Evolutionary conservation across 2,797 vertebrate genomes (phyloP), one percentile per base, ranked within the genome.

Genomic region (Microctenopoma lineatum): DNA sequence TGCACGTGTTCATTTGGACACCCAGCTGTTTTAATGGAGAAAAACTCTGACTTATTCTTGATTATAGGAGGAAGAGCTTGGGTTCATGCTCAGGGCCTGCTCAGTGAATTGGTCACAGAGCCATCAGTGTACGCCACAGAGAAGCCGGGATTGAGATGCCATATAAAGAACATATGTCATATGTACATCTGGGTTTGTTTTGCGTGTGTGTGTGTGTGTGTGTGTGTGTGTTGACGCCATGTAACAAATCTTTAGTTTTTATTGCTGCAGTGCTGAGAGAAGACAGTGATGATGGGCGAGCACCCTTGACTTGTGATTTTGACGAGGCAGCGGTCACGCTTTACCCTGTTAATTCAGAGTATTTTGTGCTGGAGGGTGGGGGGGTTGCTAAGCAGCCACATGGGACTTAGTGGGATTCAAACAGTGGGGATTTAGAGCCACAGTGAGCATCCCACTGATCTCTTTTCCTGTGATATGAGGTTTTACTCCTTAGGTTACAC

Each of bases 361-460:
- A 89, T 87, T 90, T 91, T 92, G 92, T 92, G 87, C 84, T 89
- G 85, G 63, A 87, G 89, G 90, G 89, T 87, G 90, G 94, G 90
- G 89, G 88, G 90, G 94, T 94, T 94, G 94, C 94, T 94, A 93
- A 93, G 93, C 93, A 94, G 92, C 93, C 79, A 82, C 80, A 45
- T 61, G 89, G 84, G 86, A 90, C 86, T 84, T 89, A 92, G 92
- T 91, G 88, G 89, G 91, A 94, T 92, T 92, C 88, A 92, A 90
- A 92, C 87, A 83, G 82, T 84, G 77, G 87, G 81, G 90, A 91
- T 90, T 90, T 85, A 73, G 77, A 84, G 84, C 79, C 66, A 83
- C 74, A 73, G 52, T 71, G 51, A 83, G 67, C 67, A 73, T 60
- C 51, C 66, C 78, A 66, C 77, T 82, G 84, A 84, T 82, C 82